Evolutionary conservation across 2,797 vertebrate species (phyloP).

Genomic region (Acanthiza pusilla): DNA sequence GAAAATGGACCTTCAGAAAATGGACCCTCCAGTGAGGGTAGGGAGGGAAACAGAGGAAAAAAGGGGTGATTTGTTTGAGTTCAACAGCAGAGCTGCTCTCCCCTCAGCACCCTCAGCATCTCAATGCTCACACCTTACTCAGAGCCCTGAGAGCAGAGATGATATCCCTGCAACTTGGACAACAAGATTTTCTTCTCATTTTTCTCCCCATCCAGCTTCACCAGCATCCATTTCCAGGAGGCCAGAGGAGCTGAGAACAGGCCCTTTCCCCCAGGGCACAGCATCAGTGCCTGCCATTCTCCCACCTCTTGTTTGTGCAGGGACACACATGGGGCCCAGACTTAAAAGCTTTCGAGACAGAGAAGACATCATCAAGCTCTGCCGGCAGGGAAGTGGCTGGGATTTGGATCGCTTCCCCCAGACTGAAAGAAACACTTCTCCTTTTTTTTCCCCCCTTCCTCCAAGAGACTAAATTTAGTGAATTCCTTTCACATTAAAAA

Average conservation of each 20-base stretch:
- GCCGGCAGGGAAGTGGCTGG: slow-evolving; percentile 31
- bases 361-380: slow-evolving; percentile 13
- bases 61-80: neutral
- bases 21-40: neutral
- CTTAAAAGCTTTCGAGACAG: slow-evolving; percentile 47
- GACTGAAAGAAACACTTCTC: slow-evolving; percentile 15
- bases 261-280: rapidly evolving
- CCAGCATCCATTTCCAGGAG: neutral
- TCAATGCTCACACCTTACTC: neutral
- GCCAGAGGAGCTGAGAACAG: neutral
- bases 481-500: slow-evolving; percentile 65
- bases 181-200: neutral
- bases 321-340: slow-evolving; percentile 12
- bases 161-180: neutral
- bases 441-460: neutral
- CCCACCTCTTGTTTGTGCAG: slow-evolving; percentile 20
- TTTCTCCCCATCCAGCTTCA: neutral
- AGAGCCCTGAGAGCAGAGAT: neutral
- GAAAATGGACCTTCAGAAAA: neutral
- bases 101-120: neutral
- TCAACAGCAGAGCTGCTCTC: neutral
- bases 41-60: neutral
- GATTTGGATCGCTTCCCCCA: slow-evolving; percentile 35
- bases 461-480: slow-evolving; percentile 61
- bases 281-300: neutral